Conservation (phyloP, 2,797 vertebrate genomes). For the Semaprochilodus insignis region DNA sequence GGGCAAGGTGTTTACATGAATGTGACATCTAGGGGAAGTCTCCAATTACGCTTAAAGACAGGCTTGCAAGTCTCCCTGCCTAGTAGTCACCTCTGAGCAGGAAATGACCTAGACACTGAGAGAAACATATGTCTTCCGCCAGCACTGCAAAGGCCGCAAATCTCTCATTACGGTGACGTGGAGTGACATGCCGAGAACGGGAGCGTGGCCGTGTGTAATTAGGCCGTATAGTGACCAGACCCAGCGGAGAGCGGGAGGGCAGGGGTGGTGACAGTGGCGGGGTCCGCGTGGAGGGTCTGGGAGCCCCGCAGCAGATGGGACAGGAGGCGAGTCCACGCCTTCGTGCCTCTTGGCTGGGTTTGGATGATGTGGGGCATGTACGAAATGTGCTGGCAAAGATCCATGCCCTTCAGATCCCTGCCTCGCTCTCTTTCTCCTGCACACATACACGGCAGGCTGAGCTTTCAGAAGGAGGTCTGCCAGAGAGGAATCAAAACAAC, state of each 20-base stretch:
- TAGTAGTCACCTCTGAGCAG: slow-evolving; percentile 71
- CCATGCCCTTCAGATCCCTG: slow-evolving; percentile 81
- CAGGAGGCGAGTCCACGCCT: slow-evolving; percentile 70
- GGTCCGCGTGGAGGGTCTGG: slow-evolving; percentile 37
- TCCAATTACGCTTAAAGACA: slow-evolving; percentile 76
- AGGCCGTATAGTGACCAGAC: slow-evolving; percentile 70
- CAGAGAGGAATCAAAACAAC: slow-evolving; percentile 79
- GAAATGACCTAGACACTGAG: slow-evolving; percentile 79
- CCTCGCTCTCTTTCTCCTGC: slow-evolving; percentile 71
- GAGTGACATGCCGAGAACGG: slow-evolving; percentile 72
- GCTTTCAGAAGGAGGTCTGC: slow-evolving; percentile 71
- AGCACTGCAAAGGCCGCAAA: slow-evolving; percentile 76
- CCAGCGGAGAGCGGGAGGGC: slow-evolving; percentile 61
- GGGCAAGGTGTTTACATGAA: slow-evolving; percentile 72
- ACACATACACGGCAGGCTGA: slow-evolving; percentile 64
- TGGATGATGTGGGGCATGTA: slow-evolving; percentile 77
- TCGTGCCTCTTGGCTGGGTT: slow-evolving; percentile 70
- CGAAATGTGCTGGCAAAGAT: slow-evolving; percentile 79
- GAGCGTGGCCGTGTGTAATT: slow-evolving; percentile 77
- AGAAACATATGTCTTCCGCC: slow-evolving; percentile 72
- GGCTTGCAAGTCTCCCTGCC: slow-evolving; percentile 68
- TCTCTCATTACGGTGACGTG: slow-evolving; percentile 78
- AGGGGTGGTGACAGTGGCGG: slow-evolving; percentile 51
- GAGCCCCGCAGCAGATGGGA: slow-evolving; percentile 76
- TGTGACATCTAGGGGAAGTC: slow-evolving; percentile 70